Evolutionary conservation across 1,140 invertebrate genomes (phyloP).

Genomic region (Scaptodrosophila lebanonensis): DNA sequence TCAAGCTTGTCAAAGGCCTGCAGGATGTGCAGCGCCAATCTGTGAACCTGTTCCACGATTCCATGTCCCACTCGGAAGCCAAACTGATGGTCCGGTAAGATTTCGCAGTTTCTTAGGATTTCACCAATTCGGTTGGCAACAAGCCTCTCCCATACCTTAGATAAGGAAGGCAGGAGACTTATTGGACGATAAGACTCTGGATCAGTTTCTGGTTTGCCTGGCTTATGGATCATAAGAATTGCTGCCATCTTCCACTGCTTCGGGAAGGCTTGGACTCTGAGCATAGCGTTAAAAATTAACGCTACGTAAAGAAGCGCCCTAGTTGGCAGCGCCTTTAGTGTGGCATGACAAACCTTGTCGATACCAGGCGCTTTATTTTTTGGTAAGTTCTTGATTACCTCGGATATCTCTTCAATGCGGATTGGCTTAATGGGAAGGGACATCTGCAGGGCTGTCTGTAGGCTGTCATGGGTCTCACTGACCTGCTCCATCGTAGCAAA

Average conservation of each 20-base stretch:
- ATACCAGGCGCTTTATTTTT: neutral
- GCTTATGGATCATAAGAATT: slow-evolving; percentile 1
- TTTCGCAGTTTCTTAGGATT: no score
- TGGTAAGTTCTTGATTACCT: neutral
- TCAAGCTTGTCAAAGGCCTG: no score
- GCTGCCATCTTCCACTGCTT: neutral
- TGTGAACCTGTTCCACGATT: no score
- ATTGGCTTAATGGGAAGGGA: neutral
- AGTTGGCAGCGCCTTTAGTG: neutral
- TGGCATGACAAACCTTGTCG: neutral
- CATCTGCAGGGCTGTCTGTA: no score
- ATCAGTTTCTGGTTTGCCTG: no score
- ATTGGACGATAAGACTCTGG: no score
- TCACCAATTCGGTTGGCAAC: no score
- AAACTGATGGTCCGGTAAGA: slow-evolving; percentile 7
- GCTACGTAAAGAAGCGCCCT: neutral
- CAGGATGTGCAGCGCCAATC: no score
- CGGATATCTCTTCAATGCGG: neutral
- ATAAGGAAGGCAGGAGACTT: slow-evolving; percentile 5
- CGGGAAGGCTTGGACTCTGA: neutral
- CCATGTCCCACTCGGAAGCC: no score
- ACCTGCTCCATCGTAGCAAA: no score
- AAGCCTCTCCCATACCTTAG: slow-evolving; percentile 15
- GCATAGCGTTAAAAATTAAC: slow-evolving; percentile 11
- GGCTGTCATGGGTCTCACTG: no score